These are phyloP conservation scores for Momotus momota DNA, from an alignment of 2,797 vertebrate species.

Conservation along the genomic window DNA sequence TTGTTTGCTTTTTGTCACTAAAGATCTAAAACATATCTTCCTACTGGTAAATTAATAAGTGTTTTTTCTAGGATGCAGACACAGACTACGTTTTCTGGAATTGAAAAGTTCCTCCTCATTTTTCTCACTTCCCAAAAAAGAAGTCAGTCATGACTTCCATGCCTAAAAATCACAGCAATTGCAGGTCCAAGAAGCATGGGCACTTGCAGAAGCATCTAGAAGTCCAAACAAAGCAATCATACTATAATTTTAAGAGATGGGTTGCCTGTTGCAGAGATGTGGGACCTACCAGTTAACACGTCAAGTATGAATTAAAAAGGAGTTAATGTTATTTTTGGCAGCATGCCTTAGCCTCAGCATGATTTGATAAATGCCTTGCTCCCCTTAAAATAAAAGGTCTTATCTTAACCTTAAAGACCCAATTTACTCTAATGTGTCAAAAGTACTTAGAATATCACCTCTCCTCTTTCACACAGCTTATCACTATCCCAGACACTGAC, in stretches of 20 bases:
- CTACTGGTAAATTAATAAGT: background rate
- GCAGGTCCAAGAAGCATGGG: background rate
- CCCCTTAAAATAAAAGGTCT: constrained; percentile 9
- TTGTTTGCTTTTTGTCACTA: background rate
- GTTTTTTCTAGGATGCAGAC: background rate
- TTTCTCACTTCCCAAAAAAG: background rate
- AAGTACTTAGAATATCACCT: background rate
- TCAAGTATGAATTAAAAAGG: background rate
- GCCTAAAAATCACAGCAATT: background rate
- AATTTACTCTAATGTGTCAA: background rate
- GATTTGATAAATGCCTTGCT: background rate
- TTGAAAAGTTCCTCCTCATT: accelerated
- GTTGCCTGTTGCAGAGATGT: background rate
- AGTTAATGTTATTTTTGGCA: background rate
- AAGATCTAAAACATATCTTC: background rate
- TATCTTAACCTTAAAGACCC: background rate
- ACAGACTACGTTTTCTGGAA: background rate
- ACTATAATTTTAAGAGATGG: background rate
- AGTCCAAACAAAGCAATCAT: background rate
- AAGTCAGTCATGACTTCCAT: background rate
- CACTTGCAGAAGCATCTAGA: accelerated
- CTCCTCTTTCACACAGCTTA: background rate
- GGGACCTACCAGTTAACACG: background rate
- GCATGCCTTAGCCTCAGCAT: background rate
- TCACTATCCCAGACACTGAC: background rate